phyloP scores from a whole-genome alignment of 2,888 invertebrate genomes.

The Habroteleia sp. region DNA sequence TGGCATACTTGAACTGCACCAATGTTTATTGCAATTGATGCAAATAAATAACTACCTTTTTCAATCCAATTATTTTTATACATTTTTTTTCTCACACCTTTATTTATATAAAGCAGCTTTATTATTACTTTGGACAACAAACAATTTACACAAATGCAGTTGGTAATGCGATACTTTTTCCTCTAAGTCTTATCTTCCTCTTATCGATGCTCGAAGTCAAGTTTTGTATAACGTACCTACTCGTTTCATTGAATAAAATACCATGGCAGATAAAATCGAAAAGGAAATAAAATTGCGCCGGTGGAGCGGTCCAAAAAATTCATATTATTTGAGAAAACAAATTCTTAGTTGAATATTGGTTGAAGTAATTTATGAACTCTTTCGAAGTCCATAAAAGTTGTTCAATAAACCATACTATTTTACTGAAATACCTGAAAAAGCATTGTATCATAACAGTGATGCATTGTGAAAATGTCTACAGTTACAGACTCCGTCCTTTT shows the following conservation, averaged over 20 bases:
- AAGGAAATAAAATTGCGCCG: constrained; percentile 12
- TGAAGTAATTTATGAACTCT: constrained; percentile 1
- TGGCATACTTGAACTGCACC: too few relatives aligned
- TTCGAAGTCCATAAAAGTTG: constrained; percentile 15
- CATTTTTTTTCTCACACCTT: too few relatives aligned
- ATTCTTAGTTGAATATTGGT: not conserved
- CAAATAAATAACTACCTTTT: too few relatives aligned
- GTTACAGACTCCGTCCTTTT: not conserved
- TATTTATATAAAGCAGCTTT: too few relatives aligned
- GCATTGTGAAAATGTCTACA: constrained; percentile 20
- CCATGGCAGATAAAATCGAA: not conserved
- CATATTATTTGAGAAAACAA: constrained; percentile 9
- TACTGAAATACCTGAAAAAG: constrained; percentile 4
- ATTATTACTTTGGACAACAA: too few relatives aligned
- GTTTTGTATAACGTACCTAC: not conserved
- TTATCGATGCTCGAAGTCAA: constrained; percentile 17
- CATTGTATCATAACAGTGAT: constrained; percentile 10
- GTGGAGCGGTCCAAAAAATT: too few relatives aligned
- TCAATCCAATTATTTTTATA: too few relatives aligned
- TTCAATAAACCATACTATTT: not conserved
- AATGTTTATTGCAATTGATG: too few relatives aligned
- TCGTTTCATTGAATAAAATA: constrained; percentile 7
- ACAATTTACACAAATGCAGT: too few relatives aligned
- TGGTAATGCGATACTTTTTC: constrained; percentile 21
- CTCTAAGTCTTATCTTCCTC: constrained; percentile 15